A percentile compares a stretch with the other conserved stretches of the same genome.
Evolutionary conservation across 2,797 vertebrate genomes (phyloP).

Genomic region (Margarornis squamiger): DNA sequence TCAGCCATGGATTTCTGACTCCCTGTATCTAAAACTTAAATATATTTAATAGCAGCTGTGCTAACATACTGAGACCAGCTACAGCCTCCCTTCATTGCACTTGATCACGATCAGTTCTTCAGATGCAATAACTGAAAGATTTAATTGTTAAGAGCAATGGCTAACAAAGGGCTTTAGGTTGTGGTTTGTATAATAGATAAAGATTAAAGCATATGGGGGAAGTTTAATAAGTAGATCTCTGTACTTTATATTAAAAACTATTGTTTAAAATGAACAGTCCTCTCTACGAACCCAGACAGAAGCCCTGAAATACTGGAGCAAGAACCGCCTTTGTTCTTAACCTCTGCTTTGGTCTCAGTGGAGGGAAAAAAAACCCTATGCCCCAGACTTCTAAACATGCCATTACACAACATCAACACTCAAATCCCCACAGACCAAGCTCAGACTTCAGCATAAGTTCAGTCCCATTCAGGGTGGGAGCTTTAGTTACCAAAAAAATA

Average conservation of each 20-base stretch:
- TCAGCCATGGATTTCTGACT: constrained; percentile 57
- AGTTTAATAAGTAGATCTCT: neutral
- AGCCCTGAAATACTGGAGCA: neutral
- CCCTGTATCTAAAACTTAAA: constrained; percentile 24
- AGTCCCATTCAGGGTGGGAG: neutral
- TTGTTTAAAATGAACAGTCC: neutral
- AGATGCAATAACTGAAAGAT: neutral
- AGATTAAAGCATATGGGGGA: neutral
- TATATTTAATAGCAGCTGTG: constrained; percentile 28
- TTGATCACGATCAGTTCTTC: neutral
- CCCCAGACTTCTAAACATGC: neutral
- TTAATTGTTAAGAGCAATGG: neutral
- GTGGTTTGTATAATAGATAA: neutral
- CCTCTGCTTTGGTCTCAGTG: neutral
- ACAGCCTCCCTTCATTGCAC: neutral
- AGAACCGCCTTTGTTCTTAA: neutral
- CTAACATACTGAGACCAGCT: neutral
- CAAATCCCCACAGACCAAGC: neutral
- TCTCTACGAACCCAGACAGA: neutral
- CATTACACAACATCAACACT: neutral
- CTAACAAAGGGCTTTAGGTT: neutral
- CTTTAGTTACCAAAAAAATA: neutral
- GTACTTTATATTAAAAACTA: neutral
- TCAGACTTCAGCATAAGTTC: neutral
- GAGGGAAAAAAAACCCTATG: neutral